A percentile compares a stretch with the other conserved stretches of the same genome.
These are phyloP conservation scores for Tachyglossus aculeatus DNA, from an alignment of 2,797 vertebrate genomes.

Conservation along the genomic window DNA sequence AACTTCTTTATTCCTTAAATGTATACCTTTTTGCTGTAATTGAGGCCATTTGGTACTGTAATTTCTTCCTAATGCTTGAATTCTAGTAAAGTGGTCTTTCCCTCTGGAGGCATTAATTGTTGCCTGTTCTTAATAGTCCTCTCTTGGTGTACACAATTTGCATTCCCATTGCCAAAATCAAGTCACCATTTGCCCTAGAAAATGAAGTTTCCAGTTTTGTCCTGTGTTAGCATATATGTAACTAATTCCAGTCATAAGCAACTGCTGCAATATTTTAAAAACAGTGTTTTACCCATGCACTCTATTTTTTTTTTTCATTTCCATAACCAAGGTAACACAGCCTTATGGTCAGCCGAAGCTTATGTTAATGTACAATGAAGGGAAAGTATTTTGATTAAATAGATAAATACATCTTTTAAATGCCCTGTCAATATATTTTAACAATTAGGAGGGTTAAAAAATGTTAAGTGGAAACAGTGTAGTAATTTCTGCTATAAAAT, in stretches of 20 bases:
- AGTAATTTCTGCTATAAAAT: too few species aligned
- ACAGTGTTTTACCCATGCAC: too few species aligned
- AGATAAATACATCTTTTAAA: too few species aligned
- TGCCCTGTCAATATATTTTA: too few species aligned
- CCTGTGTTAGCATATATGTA: background rate
- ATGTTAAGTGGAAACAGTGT: too few species aligned
- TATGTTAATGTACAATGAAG: too few species aligned
- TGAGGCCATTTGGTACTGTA: slow-evolving; percentile 59
- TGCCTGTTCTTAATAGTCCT: slow-evolving; percentile 51
- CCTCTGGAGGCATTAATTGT: slow-evolving; percentile 56
- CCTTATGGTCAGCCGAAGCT: too few species aligned
- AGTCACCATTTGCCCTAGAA: slow-evolving; percentile 10
- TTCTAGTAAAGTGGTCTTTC: slow-evolving; percentile 60
- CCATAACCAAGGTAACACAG: background rate
- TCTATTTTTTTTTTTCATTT: too few species aligned
- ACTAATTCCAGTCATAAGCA: background rate
- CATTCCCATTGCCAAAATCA: slow-evolving; percentile 19
- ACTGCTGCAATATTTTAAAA: background rate
- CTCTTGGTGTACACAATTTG: slow-evolving; percentile 20
- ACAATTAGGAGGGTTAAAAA: too few species aligned
- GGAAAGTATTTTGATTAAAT: too few species aligned
- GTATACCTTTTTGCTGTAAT: slow-evolving; percentile 58
- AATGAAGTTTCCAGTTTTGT: background rate
- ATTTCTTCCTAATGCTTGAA: slow-evolving; percentile 61
- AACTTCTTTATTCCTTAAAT: slow-evolving; percentile 59